phyloP scores from a whole-genome alignment of 1,140 invertebrate species.

The Teleopsis dalmanni region DNA sequence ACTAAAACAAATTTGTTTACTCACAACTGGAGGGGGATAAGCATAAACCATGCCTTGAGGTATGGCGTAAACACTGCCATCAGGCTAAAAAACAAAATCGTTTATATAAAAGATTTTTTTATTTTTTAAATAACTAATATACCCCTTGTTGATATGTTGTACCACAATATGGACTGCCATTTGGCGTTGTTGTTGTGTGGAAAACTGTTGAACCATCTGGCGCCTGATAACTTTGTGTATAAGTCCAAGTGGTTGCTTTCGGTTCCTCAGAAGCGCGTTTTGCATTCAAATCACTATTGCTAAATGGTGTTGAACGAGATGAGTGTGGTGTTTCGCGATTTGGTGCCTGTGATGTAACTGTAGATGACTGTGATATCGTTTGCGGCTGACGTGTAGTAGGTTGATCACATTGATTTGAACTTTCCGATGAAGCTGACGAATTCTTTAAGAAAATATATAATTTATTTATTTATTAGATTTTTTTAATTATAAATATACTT shows the following conservation, averaged over 20 bases:
- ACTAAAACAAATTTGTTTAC: too few relatives aligned
- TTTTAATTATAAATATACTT: conserved; percentile 3
- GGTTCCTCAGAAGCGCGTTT: conserved; percentile 29
- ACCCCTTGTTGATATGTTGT: conserved; percentile 44
- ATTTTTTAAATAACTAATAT: conserved; percentile 9
- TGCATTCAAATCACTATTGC: conserved; percentile 30
- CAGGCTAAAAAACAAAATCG: conserved; percentile 22
- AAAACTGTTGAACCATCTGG: conserved; percentile 39
- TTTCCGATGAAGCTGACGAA: background rate
- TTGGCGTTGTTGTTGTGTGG: conserved; percentile 35
- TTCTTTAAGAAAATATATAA: background rate
- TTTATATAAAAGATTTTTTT: background rate
- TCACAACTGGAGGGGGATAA: conserved; percentile 34
- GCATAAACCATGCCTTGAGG: conserved; percentile 43
- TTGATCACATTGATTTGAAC: background rate
- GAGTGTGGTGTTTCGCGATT: conserved; percentile 34
- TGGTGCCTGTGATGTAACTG: background rate
- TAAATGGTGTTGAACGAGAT: conserved; percentile 38
- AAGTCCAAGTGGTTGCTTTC: conserved; percentile 36
- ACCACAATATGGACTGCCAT: conserved; percentile 33
- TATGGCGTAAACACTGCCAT: conserved; percentile 42
- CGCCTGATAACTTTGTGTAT: conserved; percentile 38
- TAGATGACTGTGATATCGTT: background rate
- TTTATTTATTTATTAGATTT: background rate
- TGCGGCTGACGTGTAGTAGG: background rate